These are phyloP conservation scores for Anolis sagrei DNA, from an alignment of 2,113 vertebrate genomes.

Conservation along the genomic window DNA sequence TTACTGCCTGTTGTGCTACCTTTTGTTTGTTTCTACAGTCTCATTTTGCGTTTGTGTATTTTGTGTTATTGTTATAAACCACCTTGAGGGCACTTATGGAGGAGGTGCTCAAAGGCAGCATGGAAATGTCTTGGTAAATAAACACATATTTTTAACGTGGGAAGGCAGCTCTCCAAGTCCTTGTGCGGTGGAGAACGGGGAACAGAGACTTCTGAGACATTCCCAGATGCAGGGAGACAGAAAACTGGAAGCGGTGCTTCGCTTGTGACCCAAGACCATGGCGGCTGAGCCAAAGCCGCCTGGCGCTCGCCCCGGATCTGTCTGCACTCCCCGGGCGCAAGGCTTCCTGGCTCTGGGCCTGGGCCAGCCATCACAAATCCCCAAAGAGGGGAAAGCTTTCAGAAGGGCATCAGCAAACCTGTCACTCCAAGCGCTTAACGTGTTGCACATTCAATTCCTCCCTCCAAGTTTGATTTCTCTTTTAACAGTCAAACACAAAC, in stretches of 20 bases:
- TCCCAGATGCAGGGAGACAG: neutral
- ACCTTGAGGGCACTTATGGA: no score
- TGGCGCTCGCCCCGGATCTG: neutral
- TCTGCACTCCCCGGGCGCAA: neutral
- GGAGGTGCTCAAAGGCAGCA: no score
- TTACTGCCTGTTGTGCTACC: no score
- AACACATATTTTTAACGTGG: no score
- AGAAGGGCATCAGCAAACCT: neutral
- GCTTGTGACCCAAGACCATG: neutral
- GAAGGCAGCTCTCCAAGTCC: no score
- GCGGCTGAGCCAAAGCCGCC: neutral
- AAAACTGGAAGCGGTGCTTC: neutral
- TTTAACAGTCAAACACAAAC: no score
- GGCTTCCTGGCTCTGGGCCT: neutral
- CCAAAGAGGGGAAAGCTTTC: neutral
- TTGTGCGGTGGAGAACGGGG: no score
- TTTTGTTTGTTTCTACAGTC: no score
- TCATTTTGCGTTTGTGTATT: no score
- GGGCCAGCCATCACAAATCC: neutral
- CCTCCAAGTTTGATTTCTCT: neutral
- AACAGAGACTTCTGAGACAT: neutral
- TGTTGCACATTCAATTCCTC: neutral
- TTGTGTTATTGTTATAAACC: no score
- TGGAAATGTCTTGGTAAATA: no score
- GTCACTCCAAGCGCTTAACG: neutral